Evolutionary conservation across 2,888 invertebrate species (phyloP).

Genomic region (Rotaria magnacalcarata): DNA sequence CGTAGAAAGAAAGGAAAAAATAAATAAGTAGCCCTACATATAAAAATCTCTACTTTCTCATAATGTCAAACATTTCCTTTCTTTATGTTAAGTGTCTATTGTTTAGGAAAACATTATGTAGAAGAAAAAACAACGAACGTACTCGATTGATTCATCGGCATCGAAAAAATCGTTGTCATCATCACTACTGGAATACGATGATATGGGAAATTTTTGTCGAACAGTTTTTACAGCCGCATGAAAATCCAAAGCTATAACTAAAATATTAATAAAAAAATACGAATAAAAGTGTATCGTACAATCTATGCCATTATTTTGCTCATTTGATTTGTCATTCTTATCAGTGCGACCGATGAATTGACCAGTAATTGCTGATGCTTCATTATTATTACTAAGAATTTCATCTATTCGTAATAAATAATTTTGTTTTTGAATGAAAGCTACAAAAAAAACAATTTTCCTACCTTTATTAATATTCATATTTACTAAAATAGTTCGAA

Average conservation of each 20-base stretch:
- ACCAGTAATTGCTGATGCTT: background rate
- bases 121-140: background rate
- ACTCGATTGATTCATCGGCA: constrained; percentile 12
- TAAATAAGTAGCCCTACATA: no score
- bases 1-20: no score
- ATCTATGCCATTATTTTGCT: background rate
- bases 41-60: no score
- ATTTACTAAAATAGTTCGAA: background rate
- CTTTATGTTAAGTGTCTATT: no score
- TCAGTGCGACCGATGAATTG: background rate
- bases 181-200: constrained; percentile 40
- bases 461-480: background rate
- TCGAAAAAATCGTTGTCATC: background rate
- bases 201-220: background rate
- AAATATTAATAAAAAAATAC: no score
- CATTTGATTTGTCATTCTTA: background rate
- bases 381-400: background rate
- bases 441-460: background rate
- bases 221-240: background rate
- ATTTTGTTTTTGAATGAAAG: background rate
- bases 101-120: background rate
- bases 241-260: background rate
- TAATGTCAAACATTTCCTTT: no score
- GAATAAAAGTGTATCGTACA: background rate
- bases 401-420: background rate